Evolutionary conservation across 2,888 invertebrate species (phyloP).

Genomic region (Cartodere bifasciata): DNA sequence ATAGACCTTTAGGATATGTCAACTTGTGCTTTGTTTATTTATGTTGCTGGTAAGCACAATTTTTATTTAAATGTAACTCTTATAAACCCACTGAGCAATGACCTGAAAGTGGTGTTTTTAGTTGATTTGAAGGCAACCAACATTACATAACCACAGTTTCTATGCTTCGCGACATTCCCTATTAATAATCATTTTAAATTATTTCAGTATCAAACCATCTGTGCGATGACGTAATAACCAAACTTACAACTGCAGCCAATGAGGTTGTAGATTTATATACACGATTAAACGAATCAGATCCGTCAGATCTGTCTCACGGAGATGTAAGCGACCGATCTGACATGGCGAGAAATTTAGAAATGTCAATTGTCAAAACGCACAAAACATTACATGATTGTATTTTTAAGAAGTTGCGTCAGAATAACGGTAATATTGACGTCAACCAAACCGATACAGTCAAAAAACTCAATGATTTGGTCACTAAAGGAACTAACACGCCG

Average conservation of each 20-base stretch:
- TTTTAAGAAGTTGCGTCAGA: conserved; percentile 29
- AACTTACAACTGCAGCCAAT: conserved; percentile 51
- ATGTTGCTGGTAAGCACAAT: no score
- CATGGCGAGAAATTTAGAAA: conserved; percentile 42
- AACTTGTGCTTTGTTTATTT: no score
- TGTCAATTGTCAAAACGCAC: conserved; percentile 45
- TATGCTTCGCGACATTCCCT: no score
- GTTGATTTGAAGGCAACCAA: no score
- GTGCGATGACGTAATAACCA: conserved; percentile 47
- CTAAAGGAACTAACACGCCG: conserved; percentile 34
- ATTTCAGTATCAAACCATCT: conserved; percentile 46
- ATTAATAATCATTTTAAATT: no score
- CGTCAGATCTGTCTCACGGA: conserved; percentile 23
- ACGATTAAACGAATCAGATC: conserved; percentile 43
- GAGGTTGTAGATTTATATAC: conserved; percentile 60
- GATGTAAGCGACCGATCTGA: conserved; percentile 26
- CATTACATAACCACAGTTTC: no score
- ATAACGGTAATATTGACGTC: conserved; percentile 30
- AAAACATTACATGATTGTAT: conserved; percentile 42
- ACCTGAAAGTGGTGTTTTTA: no score
- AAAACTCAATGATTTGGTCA: conserved; percentile 35
- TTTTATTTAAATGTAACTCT: no score
- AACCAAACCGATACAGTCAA: conserved; percentile 40
- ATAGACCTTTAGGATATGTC: no score
- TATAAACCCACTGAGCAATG: no score